phyloP scores from a whole-genome alignment of 2,888 invertebrate genomes.

The Augiades crinisus region DNA sequence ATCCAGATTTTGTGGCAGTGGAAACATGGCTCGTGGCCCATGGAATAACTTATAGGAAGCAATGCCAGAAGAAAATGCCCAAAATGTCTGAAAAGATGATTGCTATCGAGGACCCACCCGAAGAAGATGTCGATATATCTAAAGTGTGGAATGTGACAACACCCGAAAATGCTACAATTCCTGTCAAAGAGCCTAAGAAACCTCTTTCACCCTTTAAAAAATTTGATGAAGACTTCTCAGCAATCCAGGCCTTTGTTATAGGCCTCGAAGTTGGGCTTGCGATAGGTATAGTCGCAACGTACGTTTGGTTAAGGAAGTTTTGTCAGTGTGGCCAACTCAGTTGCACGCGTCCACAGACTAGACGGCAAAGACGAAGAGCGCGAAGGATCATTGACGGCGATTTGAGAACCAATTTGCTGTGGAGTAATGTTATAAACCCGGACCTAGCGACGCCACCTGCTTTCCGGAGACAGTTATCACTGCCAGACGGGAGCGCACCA shows the following conservation, averaged over 20 bases:
- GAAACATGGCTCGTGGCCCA: constrained; percentile 63
- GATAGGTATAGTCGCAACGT: constrained; percentile 66
- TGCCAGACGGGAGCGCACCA: constrained; percentile 53
- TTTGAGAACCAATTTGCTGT: constrained; percentile 63
- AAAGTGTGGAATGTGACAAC: constrained; percentile 66
- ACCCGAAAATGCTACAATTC: constrained; percentile 40
- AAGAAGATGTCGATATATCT: constrained; percentile 51
- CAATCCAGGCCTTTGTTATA: constrained; percentile 66
- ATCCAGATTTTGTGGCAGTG: constrained; percentile 59
- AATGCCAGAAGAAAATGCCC: constrained; percentile 58
- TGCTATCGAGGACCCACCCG: constrained; percentile 58
- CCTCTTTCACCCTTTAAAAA: constrained; percentile 59
- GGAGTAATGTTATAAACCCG: constrained; percentile 59
- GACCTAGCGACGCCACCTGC: constrained; percentile 68
- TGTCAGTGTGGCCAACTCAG: constrained; percentile 53
- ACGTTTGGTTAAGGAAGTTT: constrained; percentile 63
- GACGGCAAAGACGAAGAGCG: constrained; percentile 45
- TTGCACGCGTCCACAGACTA: constrained; percentile 45
- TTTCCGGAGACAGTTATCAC: constrained; percentile 53
- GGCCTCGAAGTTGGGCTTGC: constrained; percentile 69
- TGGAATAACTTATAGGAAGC: constrained; percentile 68
- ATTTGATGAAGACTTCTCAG: constrained; percentile 67
- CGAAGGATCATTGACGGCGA: constrained; percentile 48
- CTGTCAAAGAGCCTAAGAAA: constrained; percentile 37
- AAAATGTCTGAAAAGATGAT: constrained; percentile 82